These are phyloP conservation scores for Drosophila suboccidentalis DNA, from an alignment of 2,888 invertebrate genomes.

Conservation along the genomic window DNA sequence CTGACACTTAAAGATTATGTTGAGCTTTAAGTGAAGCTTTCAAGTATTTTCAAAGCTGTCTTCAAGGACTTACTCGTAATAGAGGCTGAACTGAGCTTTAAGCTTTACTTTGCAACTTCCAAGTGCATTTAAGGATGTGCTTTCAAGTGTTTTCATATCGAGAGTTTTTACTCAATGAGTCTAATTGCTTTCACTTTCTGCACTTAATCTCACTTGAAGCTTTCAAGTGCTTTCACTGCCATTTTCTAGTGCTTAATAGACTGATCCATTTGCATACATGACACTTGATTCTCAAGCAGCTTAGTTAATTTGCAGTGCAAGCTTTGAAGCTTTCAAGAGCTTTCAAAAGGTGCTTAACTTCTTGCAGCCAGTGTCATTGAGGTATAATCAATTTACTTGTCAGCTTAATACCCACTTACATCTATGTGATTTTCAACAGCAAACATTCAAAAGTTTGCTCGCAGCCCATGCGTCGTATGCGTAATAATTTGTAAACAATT, in stretches of 20 bases:
- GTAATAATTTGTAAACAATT: conserved; percentile 52
- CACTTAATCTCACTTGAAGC: not conserved
- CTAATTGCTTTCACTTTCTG: not conserved
- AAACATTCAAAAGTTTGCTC: conserved; percentile 9
- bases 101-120: not conserved
- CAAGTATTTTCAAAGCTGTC: not conserved
- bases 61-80: no score
- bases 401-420: conserved; percentile 19
- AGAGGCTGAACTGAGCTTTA: not conserved
- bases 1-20: not conserved
- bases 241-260: not conserved
- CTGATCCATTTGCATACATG: conserved; percentile 5
- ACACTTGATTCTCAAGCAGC: not conserved
- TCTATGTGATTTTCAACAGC: conserved; percentile 1
- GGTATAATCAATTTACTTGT: conserved; percentile 26
- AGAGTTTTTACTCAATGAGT: not conserved
- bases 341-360: conserved; percentile 8
- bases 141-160: not conserved
- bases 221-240: conserved; percentile 1
- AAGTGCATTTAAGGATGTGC: conserved; percentile 4
- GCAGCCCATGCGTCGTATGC: conserved; percentile 30
- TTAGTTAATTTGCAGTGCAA: not conserved
- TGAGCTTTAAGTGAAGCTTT: not conserved
- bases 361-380: conserved; percentile 13
- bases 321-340: conserved; percentile 1